These are phyloP conservation scores for Polydrusus tereticollis DNA, from an alignment of 2,888 invertebrate species.

Conservation along the genomic window DNA sequence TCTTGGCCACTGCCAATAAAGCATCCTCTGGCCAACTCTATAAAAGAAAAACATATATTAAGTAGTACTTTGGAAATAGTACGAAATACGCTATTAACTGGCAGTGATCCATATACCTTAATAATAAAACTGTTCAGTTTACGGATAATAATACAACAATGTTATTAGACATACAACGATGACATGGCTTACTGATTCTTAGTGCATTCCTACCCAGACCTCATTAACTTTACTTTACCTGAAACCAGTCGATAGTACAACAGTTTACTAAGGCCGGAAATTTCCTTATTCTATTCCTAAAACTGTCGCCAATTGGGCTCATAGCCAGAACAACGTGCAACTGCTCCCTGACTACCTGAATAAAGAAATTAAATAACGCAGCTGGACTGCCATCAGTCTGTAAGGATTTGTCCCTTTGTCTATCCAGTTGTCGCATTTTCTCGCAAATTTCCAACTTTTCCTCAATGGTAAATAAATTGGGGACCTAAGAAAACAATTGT, in stretches of 20 bases:
- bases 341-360: constrained; percentile 89
- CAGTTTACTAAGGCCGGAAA: constrained; percentile 95
- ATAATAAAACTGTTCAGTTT: too few relatives aligned
- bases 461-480: constrained; percentile 87
- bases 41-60: neutral
- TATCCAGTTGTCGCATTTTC: constrained; percentile 92
- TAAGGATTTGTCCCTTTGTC: constrained; percentile 85
- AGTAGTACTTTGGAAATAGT: neutral
- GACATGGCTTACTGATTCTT: too few relatives aligned
- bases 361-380: constrained; percentile 92
- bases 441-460: constrained; percentile 93
- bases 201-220: too few relatives aligned
- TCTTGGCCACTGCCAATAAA: constrained; percentile 86
- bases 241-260: constrained; percentile 97
- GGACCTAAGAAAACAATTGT: constrained; percentile 69
- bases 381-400: constrained; percentile 95
- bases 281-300: constrained; percentile 86
- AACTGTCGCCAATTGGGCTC: constrained; percentile 91
- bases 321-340: constrained; percentile 90
- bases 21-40: constrained; percentile 96
- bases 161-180: too few relatives aligned
- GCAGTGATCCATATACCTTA: too few relatives aligned
- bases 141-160: too few relatives aligned
- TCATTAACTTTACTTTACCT: too few relatives aligned
- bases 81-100: too few relatives aligned